Evolutionary conservation across 2,888 invertebrate genomes (phyloP).

Genomic region (Acronicta leporina): DNA sequence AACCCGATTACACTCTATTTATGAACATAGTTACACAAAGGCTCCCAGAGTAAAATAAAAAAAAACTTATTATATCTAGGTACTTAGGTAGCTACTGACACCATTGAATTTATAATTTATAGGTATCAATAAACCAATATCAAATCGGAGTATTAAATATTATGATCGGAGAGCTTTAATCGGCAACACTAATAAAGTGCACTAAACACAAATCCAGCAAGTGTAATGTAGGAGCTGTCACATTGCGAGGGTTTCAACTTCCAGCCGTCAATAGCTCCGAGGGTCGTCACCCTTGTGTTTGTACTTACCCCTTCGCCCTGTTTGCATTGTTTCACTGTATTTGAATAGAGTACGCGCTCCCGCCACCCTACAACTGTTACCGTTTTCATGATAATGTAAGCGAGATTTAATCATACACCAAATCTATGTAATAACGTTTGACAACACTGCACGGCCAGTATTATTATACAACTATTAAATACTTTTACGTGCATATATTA

Average conservation of each 20-base stretch:
- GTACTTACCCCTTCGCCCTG: conserved; percentile 79
- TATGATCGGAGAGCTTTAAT: conserved; percentile 45
- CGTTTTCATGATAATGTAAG: conserved; percentile 82
- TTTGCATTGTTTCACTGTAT: conserved; percentile 85
- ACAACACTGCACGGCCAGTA: conserved; percentile 42
- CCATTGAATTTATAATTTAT: neutral
- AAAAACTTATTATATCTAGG: too few relatives aligned
- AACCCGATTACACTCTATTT: neutral
- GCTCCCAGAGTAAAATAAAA: too few relatives aligned
- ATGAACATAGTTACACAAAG: neutral
- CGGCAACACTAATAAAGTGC: conserved; percentile 70
- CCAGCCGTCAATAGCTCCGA: conserved; percentile 72
- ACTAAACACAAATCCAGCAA: conserved; percentile 70
- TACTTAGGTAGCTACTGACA: neutral
- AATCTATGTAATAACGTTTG: conserved; percentile 66
- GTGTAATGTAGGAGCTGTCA: conserved; percentile 76
- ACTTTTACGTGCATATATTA: conserved; percentile 44
- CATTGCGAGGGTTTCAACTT: conserved; percentile 71
- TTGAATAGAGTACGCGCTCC: conserved; percentile 77
- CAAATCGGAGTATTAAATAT: conserved; percentile 22
- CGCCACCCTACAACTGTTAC: conserved; percentile 82
- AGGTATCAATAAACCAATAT: conserved; percentile 9
- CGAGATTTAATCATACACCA: conserved; percentile 82
- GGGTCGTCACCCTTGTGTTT: conserved; percentile 80
- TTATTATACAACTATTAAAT: too few relatives aligned